phyloP scores from a whole-genome alignment of 2,797 vertebrate genomes.

The Orientallactaga sibirica region DNA sequence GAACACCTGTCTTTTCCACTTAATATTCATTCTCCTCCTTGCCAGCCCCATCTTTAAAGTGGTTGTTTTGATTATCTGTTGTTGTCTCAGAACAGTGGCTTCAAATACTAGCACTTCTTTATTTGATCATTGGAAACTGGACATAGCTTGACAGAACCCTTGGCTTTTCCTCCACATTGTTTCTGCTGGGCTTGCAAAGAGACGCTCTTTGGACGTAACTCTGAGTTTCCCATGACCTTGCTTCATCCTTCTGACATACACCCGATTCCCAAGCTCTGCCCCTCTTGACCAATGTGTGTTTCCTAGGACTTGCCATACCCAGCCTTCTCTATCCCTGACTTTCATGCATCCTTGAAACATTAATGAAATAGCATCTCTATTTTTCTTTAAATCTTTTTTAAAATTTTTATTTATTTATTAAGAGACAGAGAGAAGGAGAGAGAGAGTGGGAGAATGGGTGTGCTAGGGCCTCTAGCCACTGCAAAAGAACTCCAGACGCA shows the following conservation, averaged over 20 bases:
- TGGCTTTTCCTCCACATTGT: not conserved
- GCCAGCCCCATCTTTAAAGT: not conserved
- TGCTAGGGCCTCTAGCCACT: too few relatives aligned
- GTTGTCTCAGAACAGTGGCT: conserved; percentile 8
- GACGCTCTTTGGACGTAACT: not conserved
- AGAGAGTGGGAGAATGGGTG: too few relatives aligned
- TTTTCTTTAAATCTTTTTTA: too few relatives aligned
- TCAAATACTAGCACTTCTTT: not conserved
- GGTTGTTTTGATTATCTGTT: conserved; percentile 14
- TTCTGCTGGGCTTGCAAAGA: not conserved
- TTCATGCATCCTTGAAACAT: not conserved
- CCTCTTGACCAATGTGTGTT: not conserved
- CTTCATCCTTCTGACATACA: not conserved
- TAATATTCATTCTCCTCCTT: not conserved
- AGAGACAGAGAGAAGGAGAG: too few relatives aligned
- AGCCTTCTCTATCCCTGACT: not conserved
- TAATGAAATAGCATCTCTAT: not conserved
- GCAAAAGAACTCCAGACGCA: too few relatives aligned
- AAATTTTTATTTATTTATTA: too few relatives aligned
- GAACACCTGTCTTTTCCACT: not conserved
- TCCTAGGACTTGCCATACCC: not conserved
- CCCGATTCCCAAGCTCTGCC: not conserved
- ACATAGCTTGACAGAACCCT: not conserved
- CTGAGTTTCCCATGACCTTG: not conserved
- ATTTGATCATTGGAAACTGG: not conserved